Base-by-base conservation (phyloP, 2,797 vertebrate species). In the Leptoclinus maculatus region DNA sequence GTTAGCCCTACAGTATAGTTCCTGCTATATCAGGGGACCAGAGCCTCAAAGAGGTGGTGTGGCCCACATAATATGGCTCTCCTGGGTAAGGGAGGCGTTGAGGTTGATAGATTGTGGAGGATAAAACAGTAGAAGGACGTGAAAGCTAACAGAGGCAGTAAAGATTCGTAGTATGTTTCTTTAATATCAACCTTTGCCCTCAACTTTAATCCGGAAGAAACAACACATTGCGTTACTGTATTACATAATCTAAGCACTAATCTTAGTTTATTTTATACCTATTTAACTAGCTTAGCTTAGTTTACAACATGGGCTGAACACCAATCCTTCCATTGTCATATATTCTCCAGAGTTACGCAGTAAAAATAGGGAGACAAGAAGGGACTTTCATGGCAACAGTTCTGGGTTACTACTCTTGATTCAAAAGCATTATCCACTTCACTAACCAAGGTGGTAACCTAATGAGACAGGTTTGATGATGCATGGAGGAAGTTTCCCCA, bases 41-140 rank as follows among this genome's bases (percentile, higher is more conserved):
- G 76, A 80, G 84, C 75, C 76, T 74, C 16, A 84, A 76, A 83
- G 57, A 83, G 66, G 66, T 73, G 32, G 5, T 76, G 75, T 85
- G 86, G 78, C 89, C 92, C 88, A 91, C 39, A 92, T 92, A 74
- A 65, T 38, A 47, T n/a, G 57, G 66, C 14, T 83, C 89, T 89
- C 83, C 73, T 74, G 79, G 67, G 89, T 64, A 71, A 17, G 14
- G 32, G 71, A 80, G 71, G 63, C 25, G 21, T 66, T 70, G 34
- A 69, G 66, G 38, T 74, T 71, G 78, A 89, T 79, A 73, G 76
- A 85, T 71, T 77, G 32, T 72, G 53, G 68, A 72, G 58, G 83
- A 66, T 49, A 14, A 83, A 80, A 69, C 36, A 17, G 74, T 47
- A 76, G 45, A 82, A 84, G 49, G 68, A 78, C 6, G 34, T 74